phyloP scores from a whole-genome alignment of 2,113 vertebrate species.

The Anhinga anhinga region DNA sequence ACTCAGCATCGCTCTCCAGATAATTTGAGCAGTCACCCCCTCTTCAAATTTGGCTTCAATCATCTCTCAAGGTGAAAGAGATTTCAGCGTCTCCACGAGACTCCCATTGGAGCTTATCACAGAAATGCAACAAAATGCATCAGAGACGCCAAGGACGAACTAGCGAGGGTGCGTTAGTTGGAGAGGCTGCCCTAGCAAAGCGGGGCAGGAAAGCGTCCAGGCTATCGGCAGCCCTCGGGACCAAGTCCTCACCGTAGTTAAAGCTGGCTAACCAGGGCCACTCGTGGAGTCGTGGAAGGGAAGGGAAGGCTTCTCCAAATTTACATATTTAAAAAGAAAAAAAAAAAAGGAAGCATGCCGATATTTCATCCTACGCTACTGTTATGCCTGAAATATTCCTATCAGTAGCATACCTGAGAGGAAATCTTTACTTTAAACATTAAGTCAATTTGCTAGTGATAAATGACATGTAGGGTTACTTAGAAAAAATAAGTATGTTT shows the following conservation, averaged over 20 bases:
- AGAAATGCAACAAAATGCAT: not conserved
- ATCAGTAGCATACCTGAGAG: not conserved
- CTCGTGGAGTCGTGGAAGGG: not conserved
- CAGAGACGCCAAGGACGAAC: not conserved
- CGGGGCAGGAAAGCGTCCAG: not conserved
- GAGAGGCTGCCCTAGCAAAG: not conserved
- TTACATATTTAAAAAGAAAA: not conserved
- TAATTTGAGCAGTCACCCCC: not conserved
- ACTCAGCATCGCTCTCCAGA: not conserved
- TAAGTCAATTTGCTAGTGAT: not conserved
- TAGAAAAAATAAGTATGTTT: not conserved
- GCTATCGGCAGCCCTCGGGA: not conserved
- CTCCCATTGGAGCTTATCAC: not conserved
- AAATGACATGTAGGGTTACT: not conserved
- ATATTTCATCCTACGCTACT: not conserved
- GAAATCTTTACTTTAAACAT: not conserved
- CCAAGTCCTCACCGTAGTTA: not conserved
- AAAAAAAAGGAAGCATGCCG: not conserved
- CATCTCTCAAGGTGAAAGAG: not conserved
- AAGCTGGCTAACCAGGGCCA: not conserved
- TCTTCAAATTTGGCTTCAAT: slow-evolving; percentile 1
- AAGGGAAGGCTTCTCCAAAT: not conserved
- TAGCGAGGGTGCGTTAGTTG: not conserved
- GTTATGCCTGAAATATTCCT: not conserved
- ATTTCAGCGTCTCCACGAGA: not conserved